Base-by-base conservation (phyloP, 1,140 invertebrate species). In the Drosophila mojavensis region DNA sequence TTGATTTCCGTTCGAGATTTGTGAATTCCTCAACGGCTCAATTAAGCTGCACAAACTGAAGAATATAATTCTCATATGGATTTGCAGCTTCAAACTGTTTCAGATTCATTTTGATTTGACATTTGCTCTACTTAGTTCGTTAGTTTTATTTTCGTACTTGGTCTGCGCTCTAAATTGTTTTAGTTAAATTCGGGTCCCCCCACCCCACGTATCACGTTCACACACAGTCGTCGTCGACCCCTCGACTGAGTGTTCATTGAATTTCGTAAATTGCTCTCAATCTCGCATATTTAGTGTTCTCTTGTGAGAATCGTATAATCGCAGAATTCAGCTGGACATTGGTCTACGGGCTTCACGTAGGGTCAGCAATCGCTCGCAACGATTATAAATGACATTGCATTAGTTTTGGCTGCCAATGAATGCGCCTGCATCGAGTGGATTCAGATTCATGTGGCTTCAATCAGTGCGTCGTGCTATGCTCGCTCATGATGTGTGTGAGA, bases 311-410 rank as follows among this genome's bases (percentile, higher is more conserved):
- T 69, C 75, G 47, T 51, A 66, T 75, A 80, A 79, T 69, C 75
- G 47, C 50, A 64, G 61, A 68, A 75, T 68, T 69, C 69, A 75
- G 78, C 62, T 68, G 78, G 68, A 76, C 75, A 78, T 26, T 48
- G 58, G 50, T n/a, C 43, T 41, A 30, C 41, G 45, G 28, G 51
- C 24, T 13, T 45, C 47, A 20, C 15, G 39, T 26, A 15, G 45
- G 24, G 30, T 26, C 53, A 59, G 63, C 33, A 54, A 61, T 56
- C 65, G 76, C 53, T 51, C 72, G 56, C 77, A 88, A 89, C 85
- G 80, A 89, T 89, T 89, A 89, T 84, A 89, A 89, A 89, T 89
- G 84, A 89, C 78, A 89, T 83, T 89, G 84, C 74, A 59, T 89
- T 78, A 69, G 71, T 79, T 84, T 77, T 58, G 54, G 65, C 41